Conservation (phyloP, 2,797 vertebrate species). For the Gastrophryne carolinensis region DNA sequence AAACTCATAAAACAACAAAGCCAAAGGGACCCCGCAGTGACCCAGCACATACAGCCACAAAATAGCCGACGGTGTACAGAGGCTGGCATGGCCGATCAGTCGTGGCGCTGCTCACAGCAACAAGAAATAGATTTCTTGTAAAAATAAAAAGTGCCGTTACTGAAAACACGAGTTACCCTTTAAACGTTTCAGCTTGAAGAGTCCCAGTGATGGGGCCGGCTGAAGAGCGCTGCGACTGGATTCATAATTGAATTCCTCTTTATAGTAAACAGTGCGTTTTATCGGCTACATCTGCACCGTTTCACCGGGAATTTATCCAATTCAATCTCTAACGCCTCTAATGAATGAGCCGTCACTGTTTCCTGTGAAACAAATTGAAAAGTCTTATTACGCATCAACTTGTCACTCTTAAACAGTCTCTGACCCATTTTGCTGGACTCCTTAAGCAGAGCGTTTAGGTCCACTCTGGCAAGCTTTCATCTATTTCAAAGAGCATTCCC, state of each 20-base stretch:
- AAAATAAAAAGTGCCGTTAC: too few relatives aligned
- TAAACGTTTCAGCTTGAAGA: background rate
- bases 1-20: too few relatives aligned
- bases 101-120: too few relatives aligned
- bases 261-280: constrained; percentile 19
- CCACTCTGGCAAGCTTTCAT: constrained; percentile 18
- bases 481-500: constrained; percentile 31
- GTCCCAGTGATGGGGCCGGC: background rate
- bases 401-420: constrained; percentile 33
- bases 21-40: too few relatives aligned
- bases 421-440: constrained; percentile 21
- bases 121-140: too few relatives aligned
- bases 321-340: constrained; percentile 39
- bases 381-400: constrained; percentile 17
- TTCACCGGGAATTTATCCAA: constrained; percentile 46
- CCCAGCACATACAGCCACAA: too few relatives aligned
- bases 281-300: constrained; percentile 30
- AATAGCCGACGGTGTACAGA: too few relatives aligned
- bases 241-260: background rate
- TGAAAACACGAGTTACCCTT: too few relatives aligned
- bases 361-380: constrained; percentile 46
- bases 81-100: too few relatives aligned
- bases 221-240: background rate
- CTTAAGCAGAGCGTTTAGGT: constrained; percentile 1
- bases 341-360: constrained; percentile 39